Conservation (phyloP, 2,888 invertebrate species). For the Panorpa germanica region DNA sequence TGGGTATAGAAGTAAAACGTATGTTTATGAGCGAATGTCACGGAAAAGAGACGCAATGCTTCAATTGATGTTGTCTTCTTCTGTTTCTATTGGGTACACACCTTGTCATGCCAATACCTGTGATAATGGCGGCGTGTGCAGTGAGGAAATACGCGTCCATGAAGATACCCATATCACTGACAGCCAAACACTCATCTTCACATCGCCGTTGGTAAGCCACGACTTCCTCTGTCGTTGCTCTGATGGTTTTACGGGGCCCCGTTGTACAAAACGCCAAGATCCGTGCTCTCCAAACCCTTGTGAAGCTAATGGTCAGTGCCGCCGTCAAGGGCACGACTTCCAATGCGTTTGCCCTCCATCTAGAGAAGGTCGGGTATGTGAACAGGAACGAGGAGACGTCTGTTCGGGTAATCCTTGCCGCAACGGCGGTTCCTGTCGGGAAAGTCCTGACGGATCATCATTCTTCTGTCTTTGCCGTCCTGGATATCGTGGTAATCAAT, state of each 20-base stretch:
- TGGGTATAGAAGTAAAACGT: slow-evolving; percentile 41
- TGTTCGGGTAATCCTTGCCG: slow-evolving; percentile 75
- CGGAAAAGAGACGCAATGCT: slow-evolving; percentile 44
- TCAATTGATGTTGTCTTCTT: slow-evolving; percentile 37
- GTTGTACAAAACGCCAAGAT: slow-evolving; percentile 73
- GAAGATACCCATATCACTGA: slow-evolving; percentile 57
- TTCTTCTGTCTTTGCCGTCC: slow-evolving; percentile 86
- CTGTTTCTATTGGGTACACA: slow-evolving; percentile 51
- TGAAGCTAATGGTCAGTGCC: slow-evolving; percentile 64
- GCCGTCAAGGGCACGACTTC: slow-evolving; percentile 67
- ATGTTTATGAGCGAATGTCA: slow-evolving; percentile 41
- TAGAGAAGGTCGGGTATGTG: slow-evolving; percentile 68
- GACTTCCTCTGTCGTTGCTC: slow-evolving; percentile 65
- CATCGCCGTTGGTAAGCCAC: slow-evolving; percentile 61
- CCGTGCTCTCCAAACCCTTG: slow-evolving; percentile 86
- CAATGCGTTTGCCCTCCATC: slow-evolving; percentile 62
- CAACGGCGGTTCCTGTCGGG: slow-evolving; percentile 82
- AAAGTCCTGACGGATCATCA: slow-evolving; percentile 69
- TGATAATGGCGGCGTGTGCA: slow-evolving; percentile 61
- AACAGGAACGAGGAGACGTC: slow-evolving; percentile 64
- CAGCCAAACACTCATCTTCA: slow-evolving; percentile 62
- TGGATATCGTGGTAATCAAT: slow-evolving; percentile 79
- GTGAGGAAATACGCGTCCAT: slow-evolving; percentile 46
- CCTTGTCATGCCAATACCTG: slow-evolving; percentile 57
- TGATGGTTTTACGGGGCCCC: slow-evolving; percentile 64